Percentiles rank a stretch among this genome's conserved stretches.
These are phyloP conservation scores for Pituophis catenifer DNA, from an alignment of 2,113 vertebrate genomes.

Conservation along the genomic window DNA sequence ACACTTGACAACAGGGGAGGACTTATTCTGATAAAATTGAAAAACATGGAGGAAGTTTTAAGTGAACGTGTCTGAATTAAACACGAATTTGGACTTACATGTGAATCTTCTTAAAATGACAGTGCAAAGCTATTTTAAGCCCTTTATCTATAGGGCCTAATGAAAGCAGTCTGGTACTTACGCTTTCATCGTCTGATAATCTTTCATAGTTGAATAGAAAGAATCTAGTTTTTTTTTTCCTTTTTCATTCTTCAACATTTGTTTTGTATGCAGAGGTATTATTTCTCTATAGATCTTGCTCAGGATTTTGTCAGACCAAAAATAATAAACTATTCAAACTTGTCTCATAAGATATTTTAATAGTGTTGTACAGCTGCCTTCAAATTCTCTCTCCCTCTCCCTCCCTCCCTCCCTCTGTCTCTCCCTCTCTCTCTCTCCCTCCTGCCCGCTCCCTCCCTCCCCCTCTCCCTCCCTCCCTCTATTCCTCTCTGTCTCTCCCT, in stretches of 20 bases:
- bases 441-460: too few species aligned
- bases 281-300: not conserved
- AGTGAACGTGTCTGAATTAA: conserved; percentile 42
- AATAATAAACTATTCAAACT: not conserved
- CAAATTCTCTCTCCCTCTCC: not conserved
- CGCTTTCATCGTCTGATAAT: conserved; percentile 21
- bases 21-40: conserved; percentile 47
- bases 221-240: not conserved
- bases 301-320: not conserved
- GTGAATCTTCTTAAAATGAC: conserved; percentile 40
- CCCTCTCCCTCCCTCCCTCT: accelerated
- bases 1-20: conserved; percentile 27
- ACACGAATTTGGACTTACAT: conserved; percentile 45
- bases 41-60: conserved; percentile 51
- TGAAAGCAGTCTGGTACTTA: not conserved
- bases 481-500: too few species aligned
- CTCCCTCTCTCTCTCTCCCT: too few species aligned
- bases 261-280: not conserved
- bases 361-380: not conserved
- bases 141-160: conserved; percentile 22
- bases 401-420: too few species aligned
- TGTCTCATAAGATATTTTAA: not conserved
- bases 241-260: not conserved
- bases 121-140: conserved; percentile 39
- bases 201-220: conserved; percentile 45